Base-by-base conservation (phyloP, 2,797 vertebrate species). In the Picus viridis region DNA sequence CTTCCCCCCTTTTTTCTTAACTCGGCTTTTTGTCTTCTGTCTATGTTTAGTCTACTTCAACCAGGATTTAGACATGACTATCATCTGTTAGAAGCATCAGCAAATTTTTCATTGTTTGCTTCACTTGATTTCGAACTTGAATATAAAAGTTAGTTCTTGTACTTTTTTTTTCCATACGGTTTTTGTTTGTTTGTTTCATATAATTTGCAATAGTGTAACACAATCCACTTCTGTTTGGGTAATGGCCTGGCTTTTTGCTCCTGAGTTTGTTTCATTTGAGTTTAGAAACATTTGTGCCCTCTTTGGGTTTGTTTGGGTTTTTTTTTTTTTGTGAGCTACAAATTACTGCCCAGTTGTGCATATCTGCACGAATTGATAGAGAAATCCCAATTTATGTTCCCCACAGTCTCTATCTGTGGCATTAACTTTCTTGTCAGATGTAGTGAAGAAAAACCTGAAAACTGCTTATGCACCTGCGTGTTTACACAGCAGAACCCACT, bases 391-490 rank as follows among this genome's bases (percentile, higher is more conserved):
- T 86, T 93, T 91, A 89, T 90, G 90, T 94, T 73, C 93, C 89
- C 89, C 61, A 69, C 83, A 82, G 85, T 91, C 41, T 94, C 76
- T 77, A 0, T 71, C 91, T 96, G 90, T 95, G 89, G 87, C 87
- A 56, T 88, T 96, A 88, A 73, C 57, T 96, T 96, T 74, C 78
- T 85, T 89, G 87, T 65, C 74, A 95, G 63, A 95, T 81, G 88
- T 94, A 95, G 93, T 91, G 94, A 93, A 94, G 87, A 96, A 91
- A 90, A 96, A 95, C 67, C 87, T 87, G 96, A 96, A 91, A 89
- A 83, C 54, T 89, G 78, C 84, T 88, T 93, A 94, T 84, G 90
- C 85, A 95, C 69, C 86, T 96, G 81, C 9, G 8, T 95, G 93
- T 95, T 91, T 92, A 94, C 95, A 79, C 88, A 91, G 93, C 95